These are phyloP conservation scores for Boulengeromyrus knoepffleri DNA, from an alignment of 2,113 vertebrate genomes.

Conservation along the genomic window DNA sequence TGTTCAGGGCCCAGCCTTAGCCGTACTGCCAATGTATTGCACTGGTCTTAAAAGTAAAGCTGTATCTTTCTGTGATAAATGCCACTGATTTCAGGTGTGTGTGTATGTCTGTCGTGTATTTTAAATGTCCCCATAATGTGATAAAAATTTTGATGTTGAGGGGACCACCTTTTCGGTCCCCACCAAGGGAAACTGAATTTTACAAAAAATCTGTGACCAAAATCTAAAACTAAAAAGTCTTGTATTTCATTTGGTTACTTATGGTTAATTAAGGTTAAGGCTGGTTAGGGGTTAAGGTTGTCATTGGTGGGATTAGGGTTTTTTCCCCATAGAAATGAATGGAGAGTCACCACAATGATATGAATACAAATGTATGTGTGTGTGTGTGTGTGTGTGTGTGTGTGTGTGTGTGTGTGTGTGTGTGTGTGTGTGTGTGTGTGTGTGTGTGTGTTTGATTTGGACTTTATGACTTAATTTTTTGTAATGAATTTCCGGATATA, in stretches of 20 bases:
- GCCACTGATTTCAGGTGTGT: not conserved
- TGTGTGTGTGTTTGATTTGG: not conserved
- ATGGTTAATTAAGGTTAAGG: not conserved
- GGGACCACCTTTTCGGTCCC: not conserved
- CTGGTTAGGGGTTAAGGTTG: not conserved
- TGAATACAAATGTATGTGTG: not conserved
- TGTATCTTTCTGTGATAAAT: not conserved
- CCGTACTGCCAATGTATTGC: not conserved
- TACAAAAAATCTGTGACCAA: not conserved
- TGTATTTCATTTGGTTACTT: not conserved
- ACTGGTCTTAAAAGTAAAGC: not conserved
- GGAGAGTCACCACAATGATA: not conserved
- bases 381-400: too few species aligned
- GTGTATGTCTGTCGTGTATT: slow-evolving; percentile 3
- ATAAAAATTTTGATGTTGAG: not conserved
- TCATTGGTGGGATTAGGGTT: not conserved
- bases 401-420: not conserved
- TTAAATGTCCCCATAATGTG: not conserved
- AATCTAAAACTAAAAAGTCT: not conserved
- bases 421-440: not conserved
- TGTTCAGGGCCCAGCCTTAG: not conserved
- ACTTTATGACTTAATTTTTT: not conserved
- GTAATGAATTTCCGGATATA: not conserved
- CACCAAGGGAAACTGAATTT: not conserved
- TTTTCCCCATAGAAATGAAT: not conserved